Conservation (phyloP, 2,888 invertebrate genomes). For the Oxycera nigricornis region DNA sequence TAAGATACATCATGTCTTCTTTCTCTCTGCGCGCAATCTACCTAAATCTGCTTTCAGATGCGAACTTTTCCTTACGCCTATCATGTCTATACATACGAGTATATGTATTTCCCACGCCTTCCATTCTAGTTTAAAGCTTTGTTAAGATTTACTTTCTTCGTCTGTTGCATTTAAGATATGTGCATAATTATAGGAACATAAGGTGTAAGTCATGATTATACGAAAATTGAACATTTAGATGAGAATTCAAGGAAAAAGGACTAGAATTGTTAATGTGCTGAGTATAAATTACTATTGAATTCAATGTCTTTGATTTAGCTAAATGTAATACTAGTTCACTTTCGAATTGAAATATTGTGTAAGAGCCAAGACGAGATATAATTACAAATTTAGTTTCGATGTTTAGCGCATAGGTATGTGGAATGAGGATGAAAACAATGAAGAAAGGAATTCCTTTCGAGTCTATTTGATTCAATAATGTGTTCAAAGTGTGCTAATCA, state of each 20-base stretch:
- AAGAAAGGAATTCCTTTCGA: slow-evolving; percentile 16
- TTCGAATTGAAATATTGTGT: slow-evolving; percentile 2
- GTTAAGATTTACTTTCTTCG: background rate
- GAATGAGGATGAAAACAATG: slow-evolving; percentile 4
- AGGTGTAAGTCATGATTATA: background rate
- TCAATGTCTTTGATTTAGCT: slow-evolving; percentile 35
- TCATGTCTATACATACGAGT: too few relatives aligned
- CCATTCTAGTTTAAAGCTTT: background rate
- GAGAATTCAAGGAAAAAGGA: slow-evolving; percentile 1
- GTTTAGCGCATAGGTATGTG: background rate
- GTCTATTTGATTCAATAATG: slow-evolving; percentile 16
- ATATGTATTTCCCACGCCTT: background rate
- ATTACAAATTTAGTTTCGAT: background rate
- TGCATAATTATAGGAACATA: background rate
- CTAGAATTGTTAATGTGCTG: background rate
- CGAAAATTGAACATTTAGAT: background rate
- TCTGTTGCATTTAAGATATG: slow-evolving; percentile 2
- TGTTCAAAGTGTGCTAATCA: slow-evolving; percentile 36
- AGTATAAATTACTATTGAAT: too few relatives aligned
- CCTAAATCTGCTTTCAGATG: background rate
- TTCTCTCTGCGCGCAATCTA: background rate
- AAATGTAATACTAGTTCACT: slow-evolving; percentile 32
- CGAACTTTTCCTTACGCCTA: background rate
- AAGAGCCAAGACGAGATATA: background rate
- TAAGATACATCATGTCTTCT: background rate